These are phyloP conservation scores for Platyrinchus mystaceus DNA, from an alignment of 2,797 vertebrate species.

Conservation along the genomic window DNA sequence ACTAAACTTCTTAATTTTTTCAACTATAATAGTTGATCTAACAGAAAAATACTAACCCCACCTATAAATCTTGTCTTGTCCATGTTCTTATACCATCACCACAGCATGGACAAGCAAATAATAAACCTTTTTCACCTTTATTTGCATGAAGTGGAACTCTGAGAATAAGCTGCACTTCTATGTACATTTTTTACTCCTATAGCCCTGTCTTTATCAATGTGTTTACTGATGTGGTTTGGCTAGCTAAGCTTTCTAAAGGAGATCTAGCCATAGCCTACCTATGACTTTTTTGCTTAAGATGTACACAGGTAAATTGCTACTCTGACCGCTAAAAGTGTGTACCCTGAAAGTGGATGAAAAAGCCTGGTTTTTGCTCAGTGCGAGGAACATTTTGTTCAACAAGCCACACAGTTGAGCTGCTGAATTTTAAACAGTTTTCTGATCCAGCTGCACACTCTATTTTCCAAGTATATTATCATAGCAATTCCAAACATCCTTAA, in stretches of 20 bases:
- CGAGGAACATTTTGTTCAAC: neutral
- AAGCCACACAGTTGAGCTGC: neutral
- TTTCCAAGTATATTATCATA: neutral
- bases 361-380: neutral
- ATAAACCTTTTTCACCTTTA: neutral
- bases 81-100: neutral
- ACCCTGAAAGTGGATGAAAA: neutral
- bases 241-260: neutral
- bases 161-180: neutral
- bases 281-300: neutral
- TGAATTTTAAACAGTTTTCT: slow-evolving; percentile 3
- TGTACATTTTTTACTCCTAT: neutral
- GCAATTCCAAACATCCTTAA: neutral
- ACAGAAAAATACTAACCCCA: neutral
- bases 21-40: neutral
- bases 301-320: neutral
- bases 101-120: neutral
- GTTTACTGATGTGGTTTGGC: neutral
- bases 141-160: neutral
- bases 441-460: neutral
- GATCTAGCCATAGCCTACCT: neutral
- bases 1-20: neutral
- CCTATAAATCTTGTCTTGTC: neutral
- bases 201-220: neutral
- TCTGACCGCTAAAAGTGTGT: neutral